Evolutionary conservation across 2,888 invertebrate genomes (phyloP).

Genomic region (Lottia scabra): DNA sequence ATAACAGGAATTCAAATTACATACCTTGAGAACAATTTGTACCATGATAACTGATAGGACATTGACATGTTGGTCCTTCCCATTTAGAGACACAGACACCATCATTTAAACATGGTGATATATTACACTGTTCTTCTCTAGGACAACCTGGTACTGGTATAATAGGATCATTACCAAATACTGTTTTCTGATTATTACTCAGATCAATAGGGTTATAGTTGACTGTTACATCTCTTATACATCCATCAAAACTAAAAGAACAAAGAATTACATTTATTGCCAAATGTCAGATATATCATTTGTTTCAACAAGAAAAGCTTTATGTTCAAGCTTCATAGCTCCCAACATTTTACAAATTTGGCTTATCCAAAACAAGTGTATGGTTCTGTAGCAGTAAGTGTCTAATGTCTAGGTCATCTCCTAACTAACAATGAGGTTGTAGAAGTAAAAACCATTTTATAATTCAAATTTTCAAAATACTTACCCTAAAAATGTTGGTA

Average conservation of each 20-base stretch:
- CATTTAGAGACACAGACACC: conserved; percentile 47
- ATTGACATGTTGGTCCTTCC: conserved; percentile 47
- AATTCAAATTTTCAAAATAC: neutral
- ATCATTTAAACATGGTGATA: conserved; percentile 47
- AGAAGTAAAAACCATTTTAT: too few relatives aligned
- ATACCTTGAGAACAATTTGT: conserved; percentile 51
- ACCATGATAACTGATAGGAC: conserved; percentile 45
- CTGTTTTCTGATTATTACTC: conserved; percentile 35
- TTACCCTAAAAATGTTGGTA: conserved; percentile 42
- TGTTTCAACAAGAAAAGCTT: too few relatives aligned
- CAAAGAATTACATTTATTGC: neutral
- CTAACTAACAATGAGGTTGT: too few relatives aligned
- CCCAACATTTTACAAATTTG: too few relatives aligned
- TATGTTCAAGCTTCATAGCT: too few relatives aligned
- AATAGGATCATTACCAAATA: conserved; percentile 57
- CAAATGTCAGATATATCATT: too few relatives aligned
- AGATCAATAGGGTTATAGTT: conserved; percentile 46
- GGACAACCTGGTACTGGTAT: conserved; percentile 50
- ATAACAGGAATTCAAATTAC: neutral
- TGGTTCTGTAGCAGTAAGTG: neutral
- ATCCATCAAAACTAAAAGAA: conserved; percentile 58
- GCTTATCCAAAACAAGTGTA: too few relatives aligned
- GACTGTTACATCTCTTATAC: conserved; percentile 52
- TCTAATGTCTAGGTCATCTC: too few relatives aligned
- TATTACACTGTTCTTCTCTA: conserved; percentile 49